phyloP scores from a whole-genome alignment of 2,888 invertebrate species.

The Rotaria magnacalcarata region DNA sequence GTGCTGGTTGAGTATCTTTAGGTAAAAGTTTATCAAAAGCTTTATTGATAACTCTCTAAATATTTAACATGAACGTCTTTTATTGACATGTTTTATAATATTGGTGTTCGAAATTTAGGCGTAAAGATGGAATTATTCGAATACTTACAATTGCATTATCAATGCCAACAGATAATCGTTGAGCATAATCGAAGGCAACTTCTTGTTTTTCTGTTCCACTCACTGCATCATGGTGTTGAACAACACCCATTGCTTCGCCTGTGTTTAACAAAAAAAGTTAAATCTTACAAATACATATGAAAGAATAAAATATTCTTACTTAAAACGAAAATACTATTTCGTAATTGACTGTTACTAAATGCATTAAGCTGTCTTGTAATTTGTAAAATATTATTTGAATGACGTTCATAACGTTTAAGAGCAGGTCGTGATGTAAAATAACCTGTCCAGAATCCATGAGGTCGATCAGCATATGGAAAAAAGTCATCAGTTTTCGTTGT shows the following conservation, averaged over 20 bases:
- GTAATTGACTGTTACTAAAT: slow-evolving; percentile 26
- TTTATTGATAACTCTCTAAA: no score
- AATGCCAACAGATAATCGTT: slow-evolving; percentile 35
- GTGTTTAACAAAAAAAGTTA: slow-evolving; percentile 37
- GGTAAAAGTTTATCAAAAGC: no score
- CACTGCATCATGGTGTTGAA: slow-evolving; percentile 85
- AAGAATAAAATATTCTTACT: slow-evolving; percentile 6
- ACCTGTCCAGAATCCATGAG: slow-evolving; percentile 86
- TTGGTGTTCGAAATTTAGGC: no score
- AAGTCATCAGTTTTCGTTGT: slow-evolving; percentile 71
- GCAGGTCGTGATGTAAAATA: slow-evolving; percentile 62
- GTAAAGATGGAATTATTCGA: no score
- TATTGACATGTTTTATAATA: no score
- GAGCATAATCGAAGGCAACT: slow-evolving; percentile 45
- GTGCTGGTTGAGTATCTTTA: slow-evolving; percentile 20
- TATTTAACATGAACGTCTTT: no score
- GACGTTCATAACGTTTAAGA: slow-evolving; percentile 60
- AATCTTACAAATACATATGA: not conserved
- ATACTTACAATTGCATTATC: slow-evolving; percentile 59
- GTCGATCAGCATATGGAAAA: slow-evolving; percentile 68
- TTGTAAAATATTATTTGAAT: slow-evolving; percentile 59
- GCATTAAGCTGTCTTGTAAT: slow-evolving; percentile 48
- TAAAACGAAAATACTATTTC: not conserved
- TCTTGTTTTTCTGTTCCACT: slow-evolving; percentile 46
- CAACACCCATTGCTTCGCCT: slow-evolving; percentile 57